Conservation (phyloP, 2,797 vertebrate species). For the Eleutherodactylus coqui region DNA sequence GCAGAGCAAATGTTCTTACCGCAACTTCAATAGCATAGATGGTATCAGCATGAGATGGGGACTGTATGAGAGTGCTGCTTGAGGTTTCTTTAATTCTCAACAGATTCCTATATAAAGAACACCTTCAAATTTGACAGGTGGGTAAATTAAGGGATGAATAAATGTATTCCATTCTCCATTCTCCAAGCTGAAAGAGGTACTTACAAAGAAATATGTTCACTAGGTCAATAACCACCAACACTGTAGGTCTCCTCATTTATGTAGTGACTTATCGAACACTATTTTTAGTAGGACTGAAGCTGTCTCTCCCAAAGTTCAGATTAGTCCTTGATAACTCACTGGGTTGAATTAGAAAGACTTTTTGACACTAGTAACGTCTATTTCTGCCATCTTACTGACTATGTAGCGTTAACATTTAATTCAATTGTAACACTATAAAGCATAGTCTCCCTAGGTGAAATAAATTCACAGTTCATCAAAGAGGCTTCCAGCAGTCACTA, state of each 20-base stretch:
- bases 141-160: not conserved
- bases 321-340: not conserved
- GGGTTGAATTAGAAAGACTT: not conserved
- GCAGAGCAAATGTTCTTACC: not conserved
- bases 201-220: too few species aligned
- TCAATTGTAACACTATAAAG: not conserved
- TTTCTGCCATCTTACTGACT: not conserved
- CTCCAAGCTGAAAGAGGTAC: not conserved
- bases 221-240: not conserved
- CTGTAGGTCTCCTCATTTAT: not conserved
- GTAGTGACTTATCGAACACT: not conserved
- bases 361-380: not conserved
- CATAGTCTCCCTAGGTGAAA: not conserved
- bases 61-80: conserved; percentile 1
- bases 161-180: not conserved
- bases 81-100: not conserved
- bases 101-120: not conserved
- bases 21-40: not conserved
- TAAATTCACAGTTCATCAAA: not conserved
- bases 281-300: not conserved
- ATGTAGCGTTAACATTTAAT: not conserved
- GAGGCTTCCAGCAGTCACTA: not conserved
- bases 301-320: not conserved
- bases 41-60: not conserved
- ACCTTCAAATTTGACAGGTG: conserved; percentile 5